These are phyloP conservation scores for Epinephelus lanceolatus DNA, from an alignment of 2,113 vertebrate genomes.

Conservation along the genomic window DNA sequence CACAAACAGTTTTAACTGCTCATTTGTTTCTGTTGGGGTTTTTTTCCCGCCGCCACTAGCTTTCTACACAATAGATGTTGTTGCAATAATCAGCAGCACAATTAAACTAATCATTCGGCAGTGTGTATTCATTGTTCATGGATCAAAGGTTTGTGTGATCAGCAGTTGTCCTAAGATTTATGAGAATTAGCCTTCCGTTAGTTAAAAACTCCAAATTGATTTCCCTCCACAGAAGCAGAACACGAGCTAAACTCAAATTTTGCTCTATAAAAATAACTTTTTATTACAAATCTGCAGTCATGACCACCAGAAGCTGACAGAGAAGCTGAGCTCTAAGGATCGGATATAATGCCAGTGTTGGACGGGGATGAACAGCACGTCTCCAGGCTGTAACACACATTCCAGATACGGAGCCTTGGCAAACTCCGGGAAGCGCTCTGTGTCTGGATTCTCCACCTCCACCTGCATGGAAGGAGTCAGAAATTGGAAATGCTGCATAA, in stretches of 20 bases:
- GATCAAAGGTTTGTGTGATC: conserved; percentile 66
- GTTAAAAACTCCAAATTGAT: conserved; percentile 44
- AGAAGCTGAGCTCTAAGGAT: conserved; percentile 94
- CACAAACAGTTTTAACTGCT: conserved; percentile 59
- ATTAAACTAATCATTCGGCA: conserved; percentile 67
- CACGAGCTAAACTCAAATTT: neutral
- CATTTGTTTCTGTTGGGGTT: conserved; percentile 33
- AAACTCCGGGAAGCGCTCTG: conserved; percentile 89
- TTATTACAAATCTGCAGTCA: conserved; percentile 72
- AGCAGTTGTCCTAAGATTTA: conserved; percentile 41
- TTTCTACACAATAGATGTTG: conserved; percentile 60
- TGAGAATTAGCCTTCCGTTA: conserved; percentile 54
- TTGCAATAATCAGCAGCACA: conserved; percentile 53
- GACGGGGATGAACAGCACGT: conserved; percentile 93
- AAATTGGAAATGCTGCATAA: conserved; percentile 43
- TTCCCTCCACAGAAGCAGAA: conserved; percentile 14
- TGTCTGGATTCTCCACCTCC: conserved; percentile 92
- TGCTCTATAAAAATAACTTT: neutral
- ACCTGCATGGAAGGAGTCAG: conserved; percentile 83
- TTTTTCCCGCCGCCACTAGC: conserved; percentile 21
- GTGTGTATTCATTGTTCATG: conserved; percentile 54
- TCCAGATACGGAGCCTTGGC: conserved; percentile 87
- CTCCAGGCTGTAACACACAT: conserved; percentile 91
- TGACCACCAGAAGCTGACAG: conserved; percentile 98
- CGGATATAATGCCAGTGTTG: conserved; percentile 94